phyloP scores from a whole-genome alignment of 2,888 invertebrate species.

The Adela reaumurella region DNA sequence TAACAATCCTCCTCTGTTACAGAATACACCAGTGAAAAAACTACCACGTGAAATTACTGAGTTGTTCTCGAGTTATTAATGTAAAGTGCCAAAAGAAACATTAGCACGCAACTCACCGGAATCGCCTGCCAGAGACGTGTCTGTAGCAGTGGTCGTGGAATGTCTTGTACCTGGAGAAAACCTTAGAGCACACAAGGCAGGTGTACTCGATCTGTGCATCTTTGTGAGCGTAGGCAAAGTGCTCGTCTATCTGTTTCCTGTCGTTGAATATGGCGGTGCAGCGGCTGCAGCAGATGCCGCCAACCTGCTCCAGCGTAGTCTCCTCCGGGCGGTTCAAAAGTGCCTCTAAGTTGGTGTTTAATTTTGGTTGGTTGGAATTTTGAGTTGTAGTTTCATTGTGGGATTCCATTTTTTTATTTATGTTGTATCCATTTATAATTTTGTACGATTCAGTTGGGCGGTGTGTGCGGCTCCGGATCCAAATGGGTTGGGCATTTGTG shows the following conservation, averaged over 20 bases:
- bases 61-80: not conserved
- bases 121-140: conserved; percentile 40
- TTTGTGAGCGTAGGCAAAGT: conserved; percentile 42
- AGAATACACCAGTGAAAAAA: too few species aligned
- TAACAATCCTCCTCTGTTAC: too few species aligned
- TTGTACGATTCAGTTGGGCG: not conserved
- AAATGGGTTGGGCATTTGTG: conserved; percentile 14
- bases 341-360: not conserved
- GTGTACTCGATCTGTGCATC: conserved; percentile 39
- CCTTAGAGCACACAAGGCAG: conserved; percentile 55
- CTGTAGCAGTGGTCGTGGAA: conserved; percentile 56
- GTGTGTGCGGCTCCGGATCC: conserved; percentile 7
- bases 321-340: conserved; percentile 17
- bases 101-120: conserved; percentile 22
- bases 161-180: conserved; percentile 47
- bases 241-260: conserved; percentile 49
- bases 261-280: conserved; percentile 49
- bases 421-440: not conserved
- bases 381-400: not conserved
- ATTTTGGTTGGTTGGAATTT: too few species aligned
- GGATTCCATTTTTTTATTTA: not conserved
- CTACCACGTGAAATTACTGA: not conserved
- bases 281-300: conserved; percentile 57
- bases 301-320: conserved; percentile 37
- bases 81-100: too few species aligned